Evolutionary conservation across 2,888 invertebrate species (phyloP).

Genomic region (Shargacucullia verbasci): DNA sequence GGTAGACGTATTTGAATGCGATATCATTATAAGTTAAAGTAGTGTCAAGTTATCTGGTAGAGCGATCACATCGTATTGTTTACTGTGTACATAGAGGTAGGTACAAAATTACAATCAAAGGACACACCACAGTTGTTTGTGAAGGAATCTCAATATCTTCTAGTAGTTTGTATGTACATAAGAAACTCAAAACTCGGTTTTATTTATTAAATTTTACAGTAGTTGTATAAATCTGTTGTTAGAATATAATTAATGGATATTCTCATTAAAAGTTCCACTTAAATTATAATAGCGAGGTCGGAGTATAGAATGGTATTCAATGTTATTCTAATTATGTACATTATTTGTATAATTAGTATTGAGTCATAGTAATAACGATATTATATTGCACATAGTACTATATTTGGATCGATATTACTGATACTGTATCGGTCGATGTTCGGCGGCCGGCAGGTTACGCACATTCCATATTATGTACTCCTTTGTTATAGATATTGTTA

Average conservation of each 20-base stretch:
- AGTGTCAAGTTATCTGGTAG: conserved; percentile 58
- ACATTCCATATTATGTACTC: conserved; percentile 74
- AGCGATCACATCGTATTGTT: conserved; percentile 69
- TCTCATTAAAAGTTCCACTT: conserved; percentile 76
- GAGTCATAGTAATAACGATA: conserved; percentile 75
- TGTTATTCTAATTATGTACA: conserved; percentile 76
- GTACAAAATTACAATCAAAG: conserved; percentile 68
- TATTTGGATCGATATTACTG: conserved; percentile 54
- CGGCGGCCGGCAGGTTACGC: conserved; percentile 63
- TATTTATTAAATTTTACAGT: conserved; percentile 77
- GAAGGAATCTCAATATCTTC: conserved; percentile 81
- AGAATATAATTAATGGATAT: conserved; percentile 64
- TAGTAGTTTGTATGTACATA: conserved; percentile 71
- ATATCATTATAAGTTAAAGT: conserved; percentile 57
- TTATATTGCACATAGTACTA: conserved; percentile 72
- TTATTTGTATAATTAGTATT: conserved; percentile 68
- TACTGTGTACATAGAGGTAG: conserved; percentile 70
- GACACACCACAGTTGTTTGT: conserved; percentile 69
- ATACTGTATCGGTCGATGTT: conserved; percentile 39
- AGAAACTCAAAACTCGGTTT: conserved; percentile 69
- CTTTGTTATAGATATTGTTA: conserved; percentile 69
- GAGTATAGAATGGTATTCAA: conserved; percentile 76
- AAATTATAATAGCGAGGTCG: conserved; percentile 64
- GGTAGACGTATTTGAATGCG: conserved; percentile 58
- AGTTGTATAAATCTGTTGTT: conserved; percentile 69